phyloP scores from a whole-genome alignment of 2,113 vertebrate genomes.

The Mormyrus lacerda region DNA sequence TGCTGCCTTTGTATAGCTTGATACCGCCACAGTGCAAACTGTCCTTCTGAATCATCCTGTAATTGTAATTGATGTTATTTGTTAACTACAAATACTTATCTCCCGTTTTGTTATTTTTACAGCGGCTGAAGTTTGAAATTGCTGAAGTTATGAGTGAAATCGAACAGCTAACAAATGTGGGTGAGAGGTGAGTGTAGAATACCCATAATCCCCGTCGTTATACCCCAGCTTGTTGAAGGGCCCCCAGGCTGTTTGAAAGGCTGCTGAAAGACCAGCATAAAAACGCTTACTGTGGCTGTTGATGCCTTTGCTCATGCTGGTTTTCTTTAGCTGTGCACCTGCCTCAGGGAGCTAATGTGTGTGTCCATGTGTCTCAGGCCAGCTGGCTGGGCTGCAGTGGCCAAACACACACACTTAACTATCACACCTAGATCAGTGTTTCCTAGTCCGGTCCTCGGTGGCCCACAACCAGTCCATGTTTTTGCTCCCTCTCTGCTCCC shows the following conservation, averaged over 20 bases:
- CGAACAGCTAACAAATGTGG: conserved; percentile 85
- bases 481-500: not conserved
- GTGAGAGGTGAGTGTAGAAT: conserved; percentile 73
- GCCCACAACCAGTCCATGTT: not conserved
- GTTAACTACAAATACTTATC: not conserved
- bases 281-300: not conserved
- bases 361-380: not conserved
- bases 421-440: not conserved
- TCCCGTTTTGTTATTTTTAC: conserved; percentile 18
- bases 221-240: not conserved
- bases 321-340: not conserved
- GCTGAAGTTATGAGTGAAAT: conserved; percentile 98
- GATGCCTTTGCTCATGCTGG: not conserved
- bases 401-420: not conserved
- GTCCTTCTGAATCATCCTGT: not conserved
- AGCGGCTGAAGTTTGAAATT: conserved; percentile 96
- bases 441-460: not conserved
- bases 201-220: not conserved
- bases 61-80: not conserved
- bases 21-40: not conserved
- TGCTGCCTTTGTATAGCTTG: not conserved
- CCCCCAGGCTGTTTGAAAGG: not conserved
- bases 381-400: not conserved
- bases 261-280: not conserved
- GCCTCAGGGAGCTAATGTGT: not conserved